A percentile compares a stretch with the other conserved stretches of the same genome.
Conservation (phyloP, 1,140 invertebrate genomes). For the Neuroterus valhalla region DNA sequence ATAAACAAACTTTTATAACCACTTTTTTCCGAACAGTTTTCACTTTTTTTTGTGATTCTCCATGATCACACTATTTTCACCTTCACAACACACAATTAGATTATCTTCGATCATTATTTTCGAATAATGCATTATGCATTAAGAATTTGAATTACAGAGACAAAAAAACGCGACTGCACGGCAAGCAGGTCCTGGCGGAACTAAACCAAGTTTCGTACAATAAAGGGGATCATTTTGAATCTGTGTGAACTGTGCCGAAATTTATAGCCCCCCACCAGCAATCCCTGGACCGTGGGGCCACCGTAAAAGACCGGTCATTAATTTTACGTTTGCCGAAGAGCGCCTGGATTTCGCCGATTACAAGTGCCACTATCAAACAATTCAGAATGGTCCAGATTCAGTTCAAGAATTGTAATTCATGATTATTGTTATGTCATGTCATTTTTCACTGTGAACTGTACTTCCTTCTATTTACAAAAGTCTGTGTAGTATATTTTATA, state of each 20-base stretch:
- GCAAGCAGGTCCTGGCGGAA: constrained; percentile 56
- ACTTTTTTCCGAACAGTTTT: no score
- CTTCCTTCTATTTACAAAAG: no score
- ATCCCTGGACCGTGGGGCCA: constrained; percentile 50
- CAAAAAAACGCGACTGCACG: constrained; percentile 51
- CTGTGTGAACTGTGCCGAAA: constrained; percentile 72
- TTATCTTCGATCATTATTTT: no score
- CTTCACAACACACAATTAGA: no score
- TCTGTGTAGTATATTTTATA: no score
- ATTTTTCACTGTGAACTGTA: no score
- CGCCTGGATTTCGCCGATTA: constrained; percentile 42
- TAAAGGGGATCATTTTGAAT: constrained; percentile 75
- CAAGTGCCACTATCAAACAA: constrained; percentile 14
- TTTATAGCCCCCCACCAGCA: constrained; percentile 70
- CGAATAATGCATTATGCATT: background rate
- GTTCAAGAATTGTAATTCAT: background rate
- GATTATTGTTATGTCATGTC: no score
- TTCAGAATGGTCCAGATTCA: background rate
- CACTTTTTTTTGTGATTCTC: no score
- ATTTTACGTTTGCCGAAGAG: constrained; percentile 59
- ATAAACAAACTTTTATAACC: no score
- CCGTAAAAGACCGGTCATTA: constrained; percentile 63
- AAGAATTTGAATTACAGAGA: background rate
- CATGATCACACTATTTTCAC: background rate
- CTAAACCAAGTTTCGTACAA: constrained; percentile 67